Base-by-base conservation (phyloP, 2,888 invertebrate genomes). In the Flexamia atlantica region DNA sequence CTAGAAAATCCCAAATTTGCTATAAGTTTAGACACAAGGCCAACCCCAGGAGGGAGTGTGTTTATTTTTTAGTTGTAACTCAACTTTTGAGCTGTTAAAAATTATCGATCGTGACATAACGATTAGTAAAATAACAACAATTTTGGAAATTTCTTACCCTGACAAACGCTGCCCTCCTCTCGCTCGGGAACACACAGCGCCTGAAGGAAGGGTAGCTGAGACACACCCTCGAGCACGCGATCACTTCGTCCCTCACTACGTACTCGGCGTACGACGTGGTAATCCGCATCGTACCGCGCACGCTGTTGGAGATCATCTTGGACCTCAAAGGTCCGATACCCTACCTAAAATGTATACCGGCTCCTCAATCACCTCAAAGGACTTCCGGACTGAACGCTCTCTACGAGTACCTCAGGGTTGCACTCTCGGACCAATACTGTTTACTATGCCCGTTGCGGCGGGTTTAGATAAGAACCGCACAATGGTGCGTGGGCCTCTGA, bases 181-280 rank as follows among this genome's bases (percentile, higher is more conserved):
- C 32, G n/a, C 50, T 36, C 32, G 79, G 79, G 57, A 57, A 57
- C 7, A 79, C 23, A 57, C 79, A 79, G 12, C 57, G 23, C 57
- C 79, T 53, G 32, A 79, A 23, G n/a, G 79, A 57, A 4, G 79
- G 79, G 36, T 79, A 79, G 79, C 53, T 57, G 79, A 32, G 50
- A 14, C 50, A 50, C 50, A 79, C 30, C 25, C 32, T 79, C 28
- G 53, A 36, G 4, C 57, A 50, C 17, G 57, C 50, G 57, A 79
- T 30, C 14, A 79, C 57, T 17, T 53, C 28, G 17, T 36, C 57
- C 32, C 57, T 50, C 2, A 79, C 79, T 2, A 79, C 4, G 25
- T 50, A 20, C 36, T 79, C 79, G 57, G 57, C 57, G 57, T 12
- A 53, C 50, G 50, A n/a, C 20, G 79, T 50, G 53, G 53, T 36